Evolutionary conservation across 2,797 vertebrate species (phyloP).

Genomic region (Vespertilio murinus): DNA sequence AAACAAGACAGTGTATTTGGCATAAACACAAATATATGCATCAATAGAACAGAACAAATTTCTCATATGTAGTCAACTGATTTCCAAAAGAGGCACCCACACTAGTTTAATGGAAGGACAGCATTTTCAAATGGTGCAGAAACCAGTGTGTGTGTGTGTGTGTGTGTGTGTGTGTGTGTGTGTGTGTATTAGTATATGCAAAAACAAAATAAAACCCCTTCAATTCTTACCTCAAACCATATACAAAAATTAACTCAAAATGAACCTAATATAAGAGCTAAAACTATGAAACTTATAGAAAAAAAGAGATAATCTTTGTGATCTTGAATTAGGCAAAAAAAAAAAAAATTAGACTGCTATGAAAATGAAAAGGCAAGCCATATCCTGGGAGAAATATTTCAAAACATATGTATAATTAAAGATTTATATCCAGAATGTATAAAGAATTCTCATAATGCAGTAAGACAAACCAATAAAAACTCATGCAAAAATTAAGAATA

Average conservation of each 20-base stretch:
- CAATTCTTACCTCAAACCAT: background rate
- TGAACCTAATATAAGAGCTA: too few relatives aligned
- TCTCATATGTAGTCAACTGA: background rate
- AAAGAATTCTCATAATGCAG: background rate
- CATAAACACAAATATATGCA: background rate
- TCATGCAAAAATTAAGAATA: too few relatives aligned
- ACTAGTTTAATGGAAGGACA: background rate
- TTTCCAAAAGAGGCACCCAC: background rate
- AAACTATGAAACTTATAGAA: too few relatives aligned
- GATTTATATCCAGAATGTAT: too few relatives aligned
- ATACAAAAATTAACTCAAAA: too few relatives aligned
- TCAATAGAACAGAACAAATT: background rate
- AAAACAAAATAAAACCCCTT: background rate
- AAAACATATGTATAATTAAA: too few relatives aligned
- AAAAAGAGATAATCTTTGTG: background rate
- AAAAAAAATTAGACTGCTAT: background rate
- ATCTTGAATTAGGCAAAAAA: background rate
- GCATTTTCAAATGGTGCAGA: background rate
- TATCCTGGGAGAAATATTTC: background rate
- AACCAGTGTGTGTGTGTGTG: background rate
- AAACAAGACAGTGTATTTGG: background rate
- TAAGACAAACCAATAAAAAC: constrained; percentile 30
- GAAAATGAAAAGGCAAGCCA: background rate
- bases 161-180: background rate
- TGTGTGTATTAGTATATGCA: background rate